Evolutionary conservation across 2,113 vertebrate genomes (phyloP), one percentile per base, ranked within the genome.

Genomic region (Himantopus leucocephalus): DNA sequence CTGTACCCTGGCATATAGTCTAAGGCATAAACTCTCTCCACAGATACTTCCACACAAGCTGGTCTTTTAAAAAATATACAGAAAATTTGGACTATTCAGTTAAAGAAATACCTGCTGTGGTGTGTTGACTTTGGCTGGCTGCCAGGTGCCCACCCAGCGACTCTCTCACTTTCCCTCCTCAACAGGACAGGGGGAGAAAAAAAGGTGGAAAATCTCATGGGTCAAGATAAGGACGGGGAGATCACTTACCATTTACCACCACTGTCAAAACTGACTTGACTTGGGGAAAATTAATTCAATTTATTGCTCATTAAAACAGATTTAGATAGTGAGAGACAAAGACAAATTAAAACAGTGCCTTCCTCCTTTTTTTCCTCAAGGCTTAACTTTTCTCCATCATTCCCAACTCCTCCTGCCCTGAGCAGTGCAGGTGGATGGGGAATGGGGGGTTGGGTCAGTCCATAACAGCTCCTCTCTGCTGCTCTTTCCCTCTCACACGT

Each of bases 391-490:
- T 37, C 12, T 75, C 7, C 11, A 37, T 72, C 12, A 26, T 50
- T 76, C 34, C 41, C 0, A 1, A 12, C 43, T 74, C 18, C 29
- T 91, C 17, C n/a, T 15, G 23, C 14, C 34, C 10, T 5, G 8
- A 64, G 18, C 26, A 58, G 15, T 0, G 0, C 6, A 59, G 13
- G 7, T 0, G 4, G 16, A 43, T 34, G 34, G 15, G 6, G 14
- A 47, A 85, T 16, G 6, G 13, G 8, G 48, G 22, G 48, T 23
- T 50, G 48, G 22, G 29, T 53, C 50, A 64, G 21, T 19, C 22
- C 11, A 11, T 30, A 53, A 24, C 17, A 29, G 7, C 10, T 64
- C 43, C 8, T 64, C 29, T n/a, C 47, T 50, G 27, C 8, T 0
- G 0, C 20, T 62, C 41, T 17, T 67, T 68, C 34, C 15, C 12